These are phyloP conservation scores for Drosophila dives DNA, from an alignment of 2,888 invertebrate genomes.

Conservation along the genomic window DNA sequence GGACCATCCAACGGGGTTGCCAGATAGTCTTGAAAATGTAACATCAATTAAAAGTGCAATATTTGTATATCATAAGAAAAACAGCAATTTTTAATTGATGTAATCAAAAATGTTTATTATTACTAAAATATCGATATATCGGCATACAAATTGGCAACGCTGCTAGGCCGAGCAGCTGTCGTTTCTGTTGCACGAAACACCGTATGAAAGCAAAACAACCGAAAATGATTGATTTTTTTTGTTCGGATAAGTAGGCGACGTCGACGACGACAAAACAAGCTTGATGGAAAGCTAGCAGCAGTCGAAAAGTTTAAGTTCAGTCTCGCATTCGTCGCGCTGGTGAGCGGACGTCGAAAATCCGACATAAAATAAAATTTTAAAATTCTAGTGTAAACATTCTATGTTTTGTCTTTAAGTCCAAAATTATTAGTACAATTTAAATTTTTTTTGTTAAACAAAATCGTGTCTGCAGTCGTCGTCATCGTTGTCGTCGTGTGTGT, in stretches of 20 bases:
- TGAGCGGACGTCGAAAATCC: constrained; percentile 70
- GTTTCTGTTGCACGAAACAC: constrained; percentile 60
- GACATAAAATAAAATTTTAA: constrained; percentile 26
- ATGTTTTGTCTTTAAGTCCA: constrained; percentile 29
- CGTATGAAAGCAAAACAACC: constrained; percentile 71
- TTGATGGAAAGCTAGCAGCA: constrained; percentile 43
- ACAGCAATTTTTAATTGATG: neutral
- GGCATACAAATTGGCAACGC: constrained; percentile 56
- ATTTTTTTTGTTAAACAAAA: constrained; percentile 40
- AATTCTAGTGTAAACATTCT: constrained; percentile 72
- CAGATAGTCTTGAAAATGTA: constrained; percentile 39
- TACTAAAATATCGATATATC: constrained; percentile 58
- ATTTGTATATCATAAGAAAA: constrained; percentile 1
- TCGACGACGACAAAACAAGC: constrained; percentile 50
- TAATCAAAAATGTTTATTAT: neutral
- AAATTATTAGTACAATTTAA: constrained; percentile 58
- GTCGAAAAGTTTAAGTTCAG: constrained; percentile 57
- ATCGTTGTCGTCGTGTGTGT: constrained; percentile 21
- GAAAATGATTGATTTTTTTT: constrained; percentile 83
- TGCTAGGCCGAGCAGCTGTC: constrained; percentile 62
- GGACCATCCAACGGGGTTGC: constrained; percentile 45
- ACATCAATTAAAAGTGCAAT: constrained; percentile 7
- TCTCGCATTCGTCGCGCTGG: constrained; percentile 73
- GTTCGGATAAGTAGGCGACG: constrained; percentile 71
- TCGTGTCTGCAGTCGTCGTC: constrained; percentile 5